Percentiles rank a stretch among this genome's conserved stretches.
phyloP scores from a whole-genome alignment of 2,797 vertebrate genomes.

The Zalophus californianus region DNA sequence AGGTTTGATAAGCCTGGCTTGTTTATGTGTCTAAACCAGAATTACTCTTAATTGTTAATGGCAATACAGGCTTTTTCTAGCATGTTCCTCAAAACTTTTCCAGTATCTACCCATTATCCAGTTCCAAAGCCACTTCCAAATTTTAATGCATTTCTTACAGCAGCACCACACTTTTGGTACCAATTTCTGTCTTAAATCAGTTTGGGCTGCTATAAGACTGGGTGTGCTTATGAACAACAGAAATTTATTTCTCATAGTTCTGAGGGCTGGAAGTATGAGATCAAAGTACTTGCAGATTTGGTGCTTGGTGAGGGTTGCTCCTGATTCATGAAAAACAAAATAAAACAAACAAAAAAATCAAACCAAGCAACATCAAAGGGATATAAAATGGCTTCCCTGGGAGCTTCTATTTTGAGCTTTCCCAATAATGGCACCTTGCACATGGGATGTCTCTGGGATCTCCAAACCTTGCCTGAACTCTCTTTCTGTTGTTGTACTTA shows the following conservation, averaged over 20 bases:
- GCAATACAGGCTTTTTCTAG: background rate
- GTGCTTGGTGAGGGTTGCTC: background rate
- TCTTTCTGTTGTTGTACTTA: background rate
- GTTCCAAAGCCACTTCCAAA: background rate
- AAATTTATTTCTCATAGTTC: background rate
- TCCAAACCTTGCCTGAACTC: background rate
- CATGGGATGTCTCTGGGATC: background rate
- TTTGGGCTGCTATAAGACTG: background rate
- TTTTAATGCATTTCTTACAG: background rate
- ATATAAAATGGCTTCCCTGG: background rate
- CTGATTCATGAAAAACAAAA: background rate
- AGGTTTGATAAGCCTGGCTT: background rate
- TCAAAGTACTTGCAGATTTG: background rate
- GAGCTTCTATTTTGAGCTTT: background rate
- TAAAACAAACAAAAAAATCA: background rate
- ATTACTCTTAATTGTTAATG: background rate
- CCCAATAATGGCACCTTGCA: background rate
- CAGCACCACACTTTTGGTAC: background rate
- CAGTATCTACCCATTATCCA: background rate
- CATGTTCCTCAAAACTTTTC: background rate
- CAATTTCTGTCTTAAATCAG: background rate
- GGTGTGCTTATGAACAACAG: background rate
- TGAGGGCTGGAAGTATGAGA: background rate
- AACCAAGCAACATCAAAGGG: background rate
- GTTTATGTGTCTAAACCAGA: background rate